A percentile compares a stretch with the other conserved stretches of the same genome.
These are phyloP conservation scores for Scomber japonicus DNA, from an alignment of 2,113 vertebrate species.

Conservation along the genomic window DNA sequence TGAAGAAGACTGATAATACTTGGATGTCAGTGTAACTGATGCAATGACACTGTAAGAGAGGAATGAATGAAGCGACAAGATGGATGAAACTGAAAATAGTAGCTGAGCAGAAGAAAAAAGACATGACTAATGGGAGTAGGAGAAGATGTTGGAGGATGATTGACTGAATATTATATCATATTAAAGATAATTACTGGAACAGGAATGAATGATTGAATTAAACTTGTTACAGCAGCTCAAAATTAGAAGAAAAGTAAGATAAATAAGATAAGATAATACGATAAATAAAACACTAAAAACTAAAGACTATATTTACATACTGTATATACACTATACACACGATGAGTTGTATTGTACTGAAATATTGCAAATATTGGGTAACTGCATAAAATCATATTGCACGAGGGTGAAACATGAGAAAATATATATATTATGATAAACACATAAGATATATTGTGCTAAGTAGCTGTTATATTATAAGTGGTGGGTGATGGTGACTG, in stretches of 20 bases:
- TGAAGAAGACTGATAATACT: conserved; percentile 7
- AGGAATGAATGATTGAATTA: not conserved
- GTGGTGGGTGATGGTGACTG: no score
- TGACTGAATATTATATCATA: conserved; percentile 28
- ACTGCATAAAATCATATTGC: no score
- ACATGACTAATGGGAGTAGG: conserved; percentile 19
- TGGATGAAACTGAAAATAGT: conserved; percentile 29
- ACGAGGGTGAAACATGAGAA: no score
- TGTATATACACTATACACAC: no score
- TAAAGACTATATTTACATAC: no score
- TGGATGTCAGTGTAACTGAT: conserved; percentile 38
- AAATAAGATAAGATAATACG: not conserved
- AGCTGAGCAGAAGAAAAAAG: conserved; percentile 24
- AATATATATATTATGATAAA: no score
- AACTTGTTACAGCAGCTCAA: no score
- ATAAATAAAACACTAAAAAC: no score
- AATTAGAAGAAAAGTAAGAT: not conserved
- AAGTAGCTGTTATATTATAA: no score
- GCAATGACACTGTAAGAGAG: conserved; percentile 24
- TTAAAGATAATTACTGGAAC: conserved; percentile 51
- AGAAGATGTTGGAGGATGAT: not conserved
- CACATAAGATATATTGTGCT: no score
- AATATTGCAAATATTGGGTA: no score
- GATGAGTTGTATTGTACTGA: no score
- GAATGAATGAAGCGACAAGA: conserved; percentile 1